Base-by-base conservation (phyloP, 2,888 invertebrate genomes). In the Lasius fuliginosus region DNA sequence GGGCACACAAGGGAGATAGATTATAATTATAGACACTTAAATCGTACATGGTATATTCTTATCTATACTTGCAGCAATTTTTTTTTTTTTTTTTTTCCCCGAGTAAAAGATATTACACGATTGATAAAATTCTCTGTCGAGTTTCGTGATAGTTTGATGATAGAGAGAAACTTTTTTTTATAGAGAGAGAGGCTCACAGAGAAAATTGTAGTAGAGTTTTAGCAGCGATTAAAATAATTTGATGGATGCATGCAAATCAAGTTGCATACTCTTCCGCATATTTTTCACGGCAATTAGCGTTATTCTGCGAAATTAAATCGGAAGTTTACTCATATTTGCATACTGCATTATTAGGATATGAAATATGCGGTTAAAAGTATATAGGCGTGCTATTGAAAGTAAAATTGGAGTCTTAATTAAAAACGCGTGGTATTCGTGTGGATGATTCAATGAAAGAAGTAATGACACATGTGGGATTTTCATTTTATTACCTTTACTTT, bases 251-350 rank as follows among this genome's bases (percentile, higher is more conserved):
- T 56, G 76, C 12, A 67, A 68, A 67, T 36, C 53, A 36, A 67
- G 2, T 56, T 77, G 40, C 49, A 27, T 18, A 9, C 27, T n/a
- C 40, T 53, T 77, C 40, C 53, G 68, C 53, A 53, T 77, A 53
- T 53, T 68, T 77, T 77, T 40, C 53, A 68, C 27, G 27, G 4
- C 53, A 67, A 67, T 67, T 76, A 76, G 18, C 65, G 42, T 33
- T 27, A 18, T 49, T 46, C 30, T 30, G 27, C 36, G 49, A 12
- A 53, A 67, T 67, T 67, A 40, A 53, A n/a, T 3, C 56, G 40
- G 49, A 76, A 76, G 9, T 27, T 65, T 27, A 42, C 8, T 2
- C 40, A 12, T 27, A 27, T 46, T 27, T 27, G 67, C 15, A 30
- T 68, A 56, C n/a, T 42, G 27, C 27, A 27, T 76, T 53, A 40